A percentile compares a stretch with the other conserved stretches of the same genome.
Conservation (phyloP, 2,797 vertebrate species). For the Anas georgica region DNA sequence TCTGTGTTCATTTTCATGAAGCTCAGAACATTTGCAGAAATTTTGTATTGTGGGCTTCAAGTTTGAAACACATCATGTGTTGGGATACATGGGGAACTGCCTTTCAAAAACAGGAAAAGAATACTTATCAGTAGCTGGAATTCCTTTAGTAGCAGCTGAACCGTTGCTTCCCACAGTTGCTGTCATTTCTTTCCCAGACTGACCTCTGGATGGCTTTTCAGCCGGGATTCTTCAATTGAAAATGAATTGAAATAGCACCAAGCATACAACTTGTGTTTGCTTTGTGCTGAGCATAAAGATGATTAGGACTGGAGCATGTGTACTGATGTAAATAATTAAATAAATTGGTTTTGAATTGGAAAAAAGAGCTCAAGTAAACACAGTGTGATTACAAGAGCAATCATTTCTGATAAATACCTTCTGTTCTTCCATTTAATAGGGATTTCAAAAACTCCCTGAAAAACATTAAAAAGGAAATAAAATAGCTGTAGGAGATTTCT, state of each 20-base stretch:
- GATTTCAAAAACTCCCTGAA: not conserved
- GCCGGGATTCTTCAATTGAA: not conserved
- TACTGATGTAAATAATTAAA: not conserved
- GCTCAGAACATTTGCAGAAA: not conserved
- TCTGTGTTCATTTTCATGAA: not conserved
- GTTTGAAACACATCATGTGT: accelerated
- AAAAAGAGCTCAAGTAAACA: not conserved
- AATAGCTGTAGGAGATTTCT: not conserved
- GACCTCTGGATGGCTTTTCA: not conserved
- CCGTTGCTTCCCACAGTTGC: not conserved
- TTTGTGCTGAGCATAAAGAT: not conserved
- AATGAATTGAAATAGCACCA: not conserved
- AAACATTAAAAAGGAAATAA: not conserved
- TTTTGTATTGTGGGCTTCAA: not conserved
- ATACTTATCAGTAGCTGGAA: not conserved
- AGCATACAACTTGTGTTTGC: not conserved
- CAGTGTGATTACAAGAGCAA: not conserved
- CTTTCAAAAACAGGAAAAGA: not conserved
- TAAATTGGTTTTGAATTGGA: not conserved
- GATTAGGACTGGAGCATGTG: not conserved
- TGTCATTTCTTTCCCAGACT: not conserved
- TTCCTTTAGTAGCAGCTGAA: not conserved
- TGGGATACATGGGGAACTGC: not conserved
- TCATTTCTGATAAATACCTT: not conserved
- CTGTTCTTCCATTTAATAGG: not conserved